These are phyloP conservation scores for Apamea anceps DNA, from an alignment of 2,888 invertebrate genomes.

Conservation along the genomic window DNA sequence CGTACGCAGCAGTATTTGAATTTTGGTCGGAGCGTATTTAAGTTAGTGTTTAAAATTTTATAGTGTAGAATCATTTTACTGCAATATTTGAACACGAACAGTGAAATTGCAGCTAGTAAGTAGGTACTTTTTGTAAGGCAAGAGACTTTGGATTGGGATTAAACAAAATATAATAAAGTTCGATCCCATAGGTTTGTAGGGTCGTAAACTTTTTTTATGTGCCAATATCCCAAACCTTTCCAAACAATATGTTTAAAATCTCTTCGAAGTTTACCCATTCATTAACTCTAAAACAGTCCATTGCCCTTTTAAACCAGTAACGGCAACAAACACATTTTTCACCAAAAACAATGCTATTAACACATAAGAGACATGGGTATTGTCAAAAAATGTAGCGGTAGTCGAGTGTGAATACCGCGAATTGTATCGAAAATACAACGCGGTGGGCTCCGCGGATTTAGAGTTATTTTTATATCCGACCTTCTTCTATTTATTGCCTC, in stretches of 20 bases:
- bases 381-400: conserved; percentile 19
- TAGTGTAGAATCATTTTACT: no score
- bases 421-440: conserved; percentile 27
- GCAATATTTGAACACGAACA: neutral
- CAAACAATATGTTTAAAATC: neutral
- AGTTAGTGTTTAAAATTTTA: conserved; percentile 2
- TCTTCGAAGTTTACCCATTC: neutral
- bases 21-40: conserved; percentile 11
- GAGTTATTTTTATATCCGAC: conserved; percentile 57
- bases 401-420: conserved; percentile 22
- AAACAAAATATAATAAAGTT: conserved; percentile 5
- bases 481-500: conserved; percentile 54
- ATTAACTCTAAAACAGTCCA: neutral
- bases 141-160: conserved; percentile 1
- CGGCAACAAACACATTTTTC: neutral
- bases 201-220: conserved; percentile 22
- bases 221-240: neutral
- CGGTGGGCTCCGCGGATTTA: conserved; percentile 43
- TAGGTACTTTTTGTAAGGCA: neutral
- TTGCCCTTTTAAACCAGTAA: neutral
- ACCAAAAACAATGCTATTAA: neutral
- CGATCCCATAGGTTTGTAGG: neutral
- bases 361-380: neutral
- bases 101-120: neutral
- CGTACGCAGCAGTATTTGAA: neutral